Evolutionary conservation across 1,140 invertebrate species (phyloP).

Genomic region (Papilio polyxenes): DNA sequence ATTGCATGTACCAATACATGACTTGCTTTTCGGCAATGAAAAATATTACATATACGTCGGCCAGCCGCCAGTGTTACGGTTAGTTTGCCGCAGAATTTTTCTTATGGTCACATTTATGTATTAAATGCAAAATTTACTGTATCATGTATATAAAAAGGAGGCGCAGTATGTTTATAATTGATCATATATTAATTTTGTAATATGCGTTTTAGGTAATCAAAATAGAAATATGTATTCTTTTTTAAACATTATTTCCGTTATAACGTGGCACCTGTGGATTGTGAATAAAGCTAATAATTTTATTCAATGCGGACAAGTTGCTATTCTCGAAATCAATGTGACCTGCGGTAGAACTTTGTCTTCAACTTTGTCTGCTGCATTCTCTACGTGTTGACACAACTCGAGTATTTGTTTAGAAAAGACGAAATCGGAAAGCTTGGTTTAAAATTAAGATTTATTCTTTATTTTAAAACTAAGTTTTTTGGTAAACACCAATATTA

Average conservation of each 20-base stretch:
- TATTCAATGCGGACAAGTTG: slow-evolving; percentile 20
- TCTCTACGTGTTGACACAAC: slow-evolving; percentile 8
- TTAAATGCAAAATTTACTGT: not conserved
- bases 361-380: slow-evolving; percentile 10
- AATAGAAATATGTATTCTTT: not conserved
- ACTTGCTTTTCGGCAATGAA: not conserved
- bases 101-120: not conserved
- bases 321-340: slow-evolving; percentile 23
- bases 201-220: not conserved
- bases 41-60: not conserved
- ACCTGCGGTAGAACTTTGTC: slow-evolving; percentile 9
- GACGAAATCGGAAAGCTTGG: not conserved
- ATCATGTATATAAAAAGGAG: not conserved
- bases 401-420: not conserved
- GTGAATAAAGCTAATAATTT: slow-evolving; percentile 3
- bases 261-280: not conserved
- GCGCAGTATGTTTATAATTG: no score
- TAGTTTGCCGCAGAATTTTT: not conserved
- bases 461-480: not conserved
- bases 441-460: not conserved
- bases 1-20: not conserved
- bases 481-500: not conserved
- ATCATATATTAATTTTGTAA: no score
- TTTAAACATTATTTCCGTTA: not conserved
- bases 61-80: not conserved